Conservation (phyloP, 92 coral and sea anemone genomes). For the Epizoanthus stellaris region DNA sequence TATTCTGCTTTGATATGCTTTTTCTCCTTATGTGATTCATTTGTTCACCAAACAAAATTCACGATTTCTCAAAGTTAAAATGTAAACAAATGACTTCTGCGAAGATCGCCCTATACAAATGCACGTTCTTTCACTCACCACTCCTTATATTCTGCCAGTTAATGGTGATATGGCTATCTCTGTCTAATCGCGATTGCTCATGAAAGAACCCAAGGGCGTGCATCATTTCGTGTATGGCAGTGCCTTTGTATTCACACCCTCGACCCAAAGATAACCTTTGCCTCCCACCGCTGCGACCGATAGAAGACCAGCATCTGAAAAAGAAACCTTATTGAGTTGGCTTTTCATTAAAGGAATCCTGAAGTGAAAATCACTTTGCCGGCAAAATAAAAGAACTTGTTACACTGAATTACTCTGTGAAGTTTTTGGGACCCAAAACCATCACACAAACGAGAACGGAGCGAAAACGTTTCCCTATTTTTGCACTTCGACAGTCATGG, state of each 20-base stretch:
- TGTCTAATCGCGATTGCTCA: slow-evolving; percentile 64
- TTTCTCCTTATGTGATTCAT: too few relatives aligned
- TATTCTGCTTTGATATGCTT: too few relatives aligned
- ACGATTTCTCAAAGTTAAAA: too few relatives aligned
- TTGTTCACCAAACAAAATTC: too few relatives aligned
- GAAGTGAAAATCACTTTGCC: too few relatives aligned
- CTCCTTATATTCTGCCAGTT: slow-evolving; percentile 43
- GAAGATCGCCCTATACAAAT: not conserved
- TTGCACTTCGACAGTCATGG: too few relatives aligned
- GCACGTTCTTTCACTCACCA: not conserved
- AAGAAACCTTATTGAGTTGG: not conserved
- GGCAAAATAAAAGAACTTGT: too few relatives aligned
- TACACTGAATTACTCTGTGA: too few relatives aligned
- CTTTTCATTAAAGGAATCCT: not conserved
- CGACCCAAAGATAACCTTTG: slow-evolving; percentile 57
- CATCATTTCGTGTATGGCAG: slow-evolving; percentile 65
- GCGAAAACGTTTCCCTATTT: too few relatives aligned
- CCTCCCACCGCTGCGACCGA: slow-evolving; percentile 48
- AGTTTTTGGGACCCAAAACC: too few relatives aligned
- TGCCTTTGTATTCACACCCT: slow-evolving; percentile 60
- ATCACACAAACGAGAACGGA: too few relatives aligned
- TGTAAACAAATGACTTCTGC: too few relatives aligned
- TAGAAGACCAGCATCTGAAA: slow-evolving; percentile 54
- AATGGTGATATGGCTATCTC: slow-evolving; percentile 50
- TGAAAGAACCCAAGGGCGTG: slow-evolving; percentile 70